Evolutionary conservation across 2,113 vertebrate species (phyloP), one percentile per base, ranked within the genome.

Genomic region (Ciconia boyciana): DNA sequence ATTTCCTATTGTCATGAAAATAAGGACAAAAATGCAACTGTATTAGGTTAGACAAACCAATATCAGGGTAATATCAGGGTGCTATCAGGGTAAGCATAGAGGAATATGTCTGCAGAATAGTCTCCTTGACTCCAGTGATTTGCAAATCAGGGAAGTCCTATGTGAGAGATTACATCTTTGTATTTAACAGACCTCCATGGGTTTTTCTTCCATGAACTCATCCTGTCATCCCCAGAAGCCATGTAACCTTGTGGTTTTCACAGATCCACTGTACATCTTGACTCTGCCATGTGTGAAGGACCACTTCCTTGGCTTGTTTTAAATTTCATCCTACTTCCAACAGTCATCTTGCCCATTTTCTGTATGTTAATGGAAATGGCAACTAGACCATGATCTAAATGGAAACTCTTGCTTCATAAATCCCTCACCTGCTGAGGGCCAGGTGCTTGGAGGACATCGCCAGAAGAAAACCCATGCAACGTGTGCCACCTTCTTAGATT

Each of bases 131-230:
- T 55, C 17, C 86, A 55, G 43, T 3, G 51, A 44, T 61, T 18
- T 44, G 8, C 26, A 70, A 18, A 55, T 29, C 34, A 43, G 34
- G 34, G 49, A 31, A 36, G 19, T 80, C 55, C 17, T 44, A 4
- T 19, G 19, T 60, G 26, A 77, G 48, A 55, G 48, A 16, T 22
- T 21, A 5, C 10, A 7, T 22, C 48, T 57, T 62, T 24, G 11
- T n/a, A 15, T 62, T 79, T 22, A 62, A 36, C 15, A 79, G 21
- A 57, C 17, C 60, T 64, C 32, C 31, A 14, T 25, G 28, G 41
- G 3, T 9, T 49, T 65, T 32, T n/a, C 34, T n/a, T 36, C 22
- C 18, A 32, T 13, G 12, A 52, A 15, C 48, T 69, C 0, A 0
- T 24, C 55, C 62, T 46, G 36, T 16, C 24, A 20, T 6, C 28